Evolutionary conservation across 2,113 vertebrate genomes (phyloP).

Genomic region (Cromileptes altivelis): DNA sequence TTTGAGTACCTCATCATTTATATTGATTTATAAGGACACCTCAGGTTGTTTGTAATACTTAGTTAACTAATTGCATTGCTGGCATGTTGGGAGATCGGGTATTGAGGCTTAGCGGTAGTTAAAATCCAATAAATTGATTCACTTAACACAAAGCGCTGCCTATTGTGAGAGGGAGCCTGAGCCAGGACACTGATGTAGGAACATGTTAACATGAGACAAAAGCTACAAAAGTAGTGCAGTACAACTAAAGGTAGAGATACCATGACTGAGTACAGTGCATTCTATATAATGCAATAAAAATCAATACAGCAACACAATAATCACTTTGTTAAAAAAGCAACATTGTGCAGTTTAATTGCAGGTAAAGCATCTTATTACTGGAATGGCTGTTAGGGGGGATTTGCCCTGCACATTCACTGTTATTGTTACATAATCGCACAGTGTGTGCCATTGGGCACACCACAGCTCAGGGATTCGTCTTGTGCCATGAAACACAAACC

Average conservation of each 20-base stretch:
- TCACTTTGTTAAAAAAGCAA: neutral
- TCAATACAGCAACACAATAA: neutral
- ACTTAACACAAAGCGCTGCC: neutral
- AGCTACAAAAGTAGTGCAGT: neutral
- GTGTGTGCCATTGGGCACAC: neutral
- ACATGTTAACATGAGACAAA: neutral
- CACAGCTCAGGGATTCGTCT: neutral
- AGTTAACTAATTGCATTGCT: neutral
- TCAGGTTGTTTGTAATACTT: neutral
- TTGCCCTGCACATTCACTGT: neutral
- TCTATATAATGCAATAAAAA: neutral
- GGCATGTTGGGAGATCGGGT: neutral
- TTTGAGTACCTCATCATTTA: no score
- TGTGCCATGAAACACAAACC: constrained; percentile 3
- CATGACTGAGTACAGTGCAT: neutral
- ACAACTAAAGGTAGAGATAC: neutral
- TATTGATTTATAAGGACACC: neutral
- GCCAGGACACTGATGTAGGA: neutral
- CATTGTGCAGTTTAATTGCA: constrained; percentile 1
- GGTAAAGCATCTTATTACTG: constrained; percentile 21
- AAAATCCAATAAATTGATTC: constrained; percentile 19
- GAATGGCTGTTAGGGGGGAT: neutral
- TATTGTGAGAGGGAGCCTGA: neutral
- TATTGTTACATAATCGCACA: constrained; percentile 38
- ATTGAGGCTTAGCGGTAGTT: neutral